These are phyloP conservation scores for Seriola aureovittata DNA, from an alignment of 2,113 vertebrate genomes.

Conservation along the genomic window DNA sequence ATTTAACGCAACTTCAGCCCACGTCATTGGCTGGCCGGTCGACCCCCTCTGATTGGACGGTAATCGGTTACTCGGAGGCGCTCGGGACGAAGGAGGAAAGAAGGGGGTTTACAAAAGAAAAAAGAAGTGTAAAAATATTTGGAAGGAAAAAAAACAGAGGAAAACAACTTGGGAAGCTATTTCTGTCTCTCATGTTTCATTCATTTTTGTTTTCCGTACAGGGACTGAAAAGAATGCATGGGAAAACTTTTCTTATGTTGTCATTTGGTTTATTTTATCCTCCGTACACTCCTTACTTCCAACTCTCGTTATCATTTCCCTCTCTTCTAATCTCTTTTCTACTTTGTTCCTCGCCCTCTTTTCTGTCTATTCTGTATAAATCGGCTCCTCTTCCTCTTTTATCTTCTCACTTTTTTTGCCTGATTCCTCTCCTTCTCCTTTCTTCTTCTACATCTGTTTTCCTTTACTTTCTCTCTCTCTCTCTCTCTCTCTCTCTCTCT, in stretches of 20 bases:
- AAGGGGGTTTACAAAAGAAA: not conserved
- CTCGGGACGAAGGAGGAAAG: slow-evolving; percentile 30
- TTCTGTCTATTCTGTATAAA: slow-evolving; percentile 71
- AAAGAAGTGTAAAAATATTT: slow-evolving; percentile 1
- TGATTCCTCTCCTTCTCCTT: slow-evolving; percentile 58
- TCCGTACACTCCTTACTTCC: slow-evolving; percentile 28
- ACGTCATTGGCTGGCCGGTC: slow-evolving; percentile 4
- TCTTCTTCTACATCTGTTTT: slow-evolving; percentile 64
- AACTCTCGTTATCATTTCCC: not conserved
- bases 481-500: not conserved
- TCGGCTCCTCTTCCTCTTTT: not conserved
- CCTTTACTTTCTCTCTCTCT: not conserved
- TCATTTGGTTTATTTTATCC: slow-evolving; percentile 58
- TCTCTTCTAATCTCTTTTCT: not conserved
- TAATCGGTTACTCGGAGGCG: slow-evolving; percentile 48
- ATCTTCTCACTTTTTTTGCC: slow-evolving; percentile 1
- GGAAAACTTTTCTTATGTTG: slow-evolving; percentile 64
- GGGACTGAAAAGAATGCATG: slow-evolving; percentile 72
- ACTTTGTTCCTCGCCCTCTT: slow-evolving; percentile 80
- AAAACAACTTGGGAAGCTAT: slow-evolving; percentile 46
- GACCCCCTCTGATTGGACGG: slow-evolving; percentile 50
- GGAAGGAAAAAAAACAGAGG: slow-evolving; percentile 10
- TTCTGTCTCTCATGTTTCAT: slow-evolving; percentile 57
- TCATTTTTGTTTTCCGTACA: slow-evolving; percentile 57
- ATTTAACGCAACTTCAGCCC: not conserved